Evolutionary conservation across 1,140 invertebrate genomes (phyloP).

Genomic region (Paraescarpia echinospica): DNA sequence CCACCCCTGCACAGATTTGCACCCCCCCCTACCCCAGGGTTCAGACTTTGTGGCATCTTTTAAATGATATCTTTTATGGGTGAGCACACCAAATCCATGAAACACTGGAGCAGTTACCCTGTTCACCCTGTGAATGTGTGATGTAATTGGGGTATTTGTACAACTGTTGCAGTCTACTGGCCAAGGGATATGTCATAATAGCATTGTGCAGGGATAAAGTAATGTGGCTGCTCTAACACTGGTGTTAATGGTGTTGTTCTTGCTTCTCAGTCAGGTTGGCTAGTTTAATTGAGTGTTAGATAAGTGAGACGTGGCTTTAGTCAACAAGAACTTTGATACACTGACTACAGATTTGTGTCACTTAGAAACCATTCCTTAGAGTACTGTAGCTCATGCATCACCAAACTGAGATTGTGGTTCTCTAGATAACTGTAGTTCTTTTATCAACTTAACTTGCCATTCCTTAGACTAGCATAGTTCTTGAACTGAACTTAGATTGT

Average conservation of each 20-base stretch:
- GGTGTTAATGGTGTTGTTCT: neutral
- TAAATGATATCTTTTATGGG: neutral
- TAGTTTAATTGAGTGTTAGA: neutral
- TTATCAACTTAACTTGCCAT: neutral
- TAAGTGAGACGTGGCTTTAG: neutral
- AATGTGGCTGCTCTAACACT: neutral
- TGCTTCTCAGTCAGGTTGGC: neutral
- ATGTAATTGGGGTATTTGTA: constrained; percentile 1
- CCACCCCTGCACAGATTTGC: neutral
- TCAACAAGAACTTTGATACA: neutral
- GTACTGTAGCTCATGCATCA: neutral
- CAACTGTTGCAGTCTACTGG: neutral
- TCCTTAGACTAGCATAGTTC: neutral
- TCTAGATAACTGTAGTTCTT: neutral
- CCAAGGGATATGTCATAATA: neutral
- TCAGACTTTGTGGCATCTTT: neutral
- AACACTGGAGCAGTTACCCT: neutral
- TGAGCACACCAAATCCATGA: neutral
- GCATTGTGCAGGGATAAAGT: neutral
- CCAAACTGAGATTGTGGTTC: neutral
- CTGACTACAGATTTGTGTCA: neutral
- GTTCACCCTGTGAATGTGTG: neutral
- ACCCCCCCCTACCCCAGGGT: neutral
- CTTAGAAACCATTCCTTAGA: neutral
- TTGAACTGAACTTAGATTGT: too few relatives aligned